These are phyloP conservation scores for Rissa tridactyla DNA, from an alignment of 2,113 vertebrate genomes.

Conservation along the genomic window DNA sequence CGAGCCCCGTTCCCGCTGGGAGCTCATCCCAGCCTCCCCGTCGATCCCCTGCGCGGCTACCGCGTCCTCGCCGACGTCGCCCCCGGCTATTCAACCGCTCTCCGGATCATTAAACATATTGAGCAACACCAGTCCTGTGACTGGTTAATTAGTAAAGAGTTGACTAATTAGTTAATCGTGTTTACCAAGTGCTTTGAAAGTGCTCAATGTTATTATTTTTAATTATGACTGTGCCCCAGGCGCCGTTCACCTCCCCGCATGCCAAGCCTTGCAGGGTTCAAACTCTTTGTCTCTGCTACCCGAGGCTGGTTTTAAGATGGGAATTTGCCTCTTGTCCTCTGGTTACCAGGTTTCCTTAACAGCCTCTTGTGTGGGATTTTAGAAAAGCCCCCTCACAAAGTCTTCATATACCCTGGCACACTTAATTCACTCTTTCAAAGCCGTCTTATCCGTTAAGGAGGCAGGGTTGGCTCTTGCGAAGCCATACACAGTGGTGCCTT, in stretches of 20 bases:
- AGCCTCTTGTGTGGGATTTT: background rate
- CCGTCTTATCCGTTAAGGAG: background rate
- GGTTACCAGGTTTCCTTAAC: background rate
- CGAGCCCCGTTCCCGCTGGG: background rate
- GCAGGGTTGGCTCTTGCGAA: background rate
- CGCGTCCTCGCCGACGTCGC: background rate
- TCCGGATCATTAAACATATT: slow-evolving; percentile 64
- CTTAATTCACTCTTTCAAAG: background rate
- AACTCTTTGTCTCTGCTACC: background rate
- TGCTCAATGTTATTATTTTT: slow-evolving; percentile 41
- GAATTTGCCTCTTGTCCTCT: background rate
- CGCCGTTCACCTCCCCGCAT: background rate
- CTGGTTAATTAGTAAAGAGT: slow-evolving; percentile 65
- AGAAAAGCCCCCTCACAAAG: background rate
- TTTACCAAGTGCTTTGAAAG: slow-evolving; percentile 49
- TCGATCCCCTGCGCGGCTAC: background rate
- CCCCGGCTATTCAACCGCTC: slow-evolving; percentile 22
- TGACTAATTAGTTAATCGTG: slow-evolving; percentile 64
- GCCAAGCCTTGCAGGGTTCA: background rate
- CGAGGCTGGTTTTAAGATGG: background rate
- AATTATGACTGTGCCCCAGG: background rate
- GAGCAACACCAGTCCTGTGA: slow-evolving; percentile 47
- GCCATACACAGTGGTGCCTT: background rate
- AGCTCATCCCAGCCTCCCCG: background rate
- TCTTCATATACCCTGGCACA: background rate